Base-by-base conservation (phyloP, 2,888 invertebrate species). In the Drosophila longiperda region DNA sequence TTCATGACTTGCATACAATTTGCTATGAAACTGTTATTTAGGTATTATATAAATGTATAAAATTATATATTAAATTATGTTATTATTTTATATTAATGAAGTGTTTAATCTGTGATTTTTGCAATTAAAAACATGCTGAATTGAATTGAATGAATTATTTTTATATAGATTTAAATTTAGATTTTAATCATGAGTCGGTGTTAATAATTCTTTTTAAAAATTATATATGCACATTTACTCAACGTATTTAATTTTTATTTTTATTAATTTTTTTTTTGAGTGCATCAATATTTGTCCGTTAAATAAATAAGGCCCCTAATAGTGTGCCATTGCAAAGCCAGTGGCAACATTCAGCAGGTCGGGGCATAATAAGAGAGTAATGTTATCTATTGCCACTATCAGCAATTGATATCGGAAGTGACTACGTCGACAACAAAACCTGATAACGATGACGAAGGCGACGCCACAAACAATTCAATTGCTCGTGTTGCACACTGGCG, bases 381-480 rank as follows among this genome's bases (percentile, higher is more conserved):
- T 29, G 67, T 12, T 4, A 34, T 40, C 34, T 45, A 42, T 72
- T 64, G 72, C 58, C 48, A 55, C 57, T 77, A 80, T 80, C 81
- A 71, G 78, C 70, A 73, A 67, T 81, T 74, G 80, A 70, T 81
- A 81, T 80, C 80, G 81, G 79, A 79, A 82, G 82, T 76, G 72
- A 62, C 73, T 36, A 57, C 75, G 54, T 65, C 74, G 81, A 62
- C 65, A 53, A 55, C 65, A 45, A 49, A 36, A 32, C 26, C 60
- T 73, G 72, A 75, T 75, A 75, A 66, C 57, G 73, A 38, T 49
- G 73, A 49, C 42, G 72, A 33, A 6, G 68, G n/a, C 53, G 61
- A 53, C 61, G 55, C 33, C 50, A 54, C 59, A 52, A 53, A 15
- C 58, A 58, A 34, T 66, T 36, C 9, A 23, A 23, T 54, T 52